A percentile compares a stretch with the other conserved stretches of the same genome.
Evolutionary conservation across 2,888 invertebrate genomes (phyloP).

Genomic region (Xestia c-nigrum): DNA sequence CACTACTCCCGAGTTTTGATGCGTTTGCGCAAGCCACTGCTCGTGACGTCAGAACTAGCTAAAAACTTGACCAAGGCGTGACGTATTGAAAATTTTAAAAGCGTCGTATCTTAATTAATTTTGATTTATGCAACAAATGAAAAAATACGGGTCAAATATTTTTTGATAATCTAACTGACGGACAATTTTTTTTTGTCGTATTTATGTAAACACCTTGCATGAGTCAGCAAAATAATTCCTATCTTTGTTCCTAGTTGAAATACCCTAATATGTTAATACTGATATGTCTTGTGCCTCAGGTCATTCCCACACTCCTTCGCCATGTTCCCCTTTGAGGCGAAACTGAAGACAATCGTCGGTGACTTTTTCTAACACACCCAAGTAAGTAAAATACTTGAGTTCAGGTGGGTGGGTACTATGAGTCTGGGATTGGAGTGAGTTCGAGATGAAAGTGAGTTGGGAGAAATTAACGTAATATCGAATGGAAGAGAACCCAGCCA

Average conservation of each 20-base stretch:
- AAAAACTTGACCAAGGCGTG: no score
- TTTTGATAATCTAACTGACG: no score
- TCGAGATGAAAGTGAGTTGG: conserved; percentile 24
- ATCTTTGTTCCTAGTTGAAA: background rate
- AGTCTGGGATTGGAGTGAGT: background rate
- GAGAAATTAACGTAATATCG: background rate
- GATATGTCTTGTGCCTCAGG: conserved; percentile 14
- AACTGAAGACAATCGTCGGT: conserved; percentile 65
- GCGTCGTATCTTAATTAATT: no score
- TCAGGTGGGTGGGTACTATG: conserved; percentile 38
- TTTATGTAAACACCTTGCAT: background rate
- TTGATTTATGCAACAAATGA: no score
- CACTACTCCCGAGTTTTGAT: no score
- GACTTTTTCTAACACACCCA: conserved; percentile 69
- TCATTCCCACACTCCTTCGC: conserved; percentile 66
- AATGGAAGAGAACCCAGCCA: no score
- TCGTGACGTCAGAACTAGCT: no score
- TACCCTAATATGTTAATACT: background rate
- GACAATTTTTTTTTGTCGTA: background rate
- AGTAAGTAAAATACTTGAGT: conserved; percentile 65
- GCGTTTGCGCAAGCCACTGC: no score
- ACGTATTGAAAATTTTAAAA: no score
- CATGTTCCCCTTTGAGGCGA: conserved; percentile 66
- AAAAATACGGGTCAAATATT: no score
- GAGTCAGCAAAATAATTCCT: background rate